Percentiles rank a stretch among this genome's conserved stretches.
Conservation (phyloP, 2,113 vertebrate genomes). For the Litocranius walleri region DNA sequence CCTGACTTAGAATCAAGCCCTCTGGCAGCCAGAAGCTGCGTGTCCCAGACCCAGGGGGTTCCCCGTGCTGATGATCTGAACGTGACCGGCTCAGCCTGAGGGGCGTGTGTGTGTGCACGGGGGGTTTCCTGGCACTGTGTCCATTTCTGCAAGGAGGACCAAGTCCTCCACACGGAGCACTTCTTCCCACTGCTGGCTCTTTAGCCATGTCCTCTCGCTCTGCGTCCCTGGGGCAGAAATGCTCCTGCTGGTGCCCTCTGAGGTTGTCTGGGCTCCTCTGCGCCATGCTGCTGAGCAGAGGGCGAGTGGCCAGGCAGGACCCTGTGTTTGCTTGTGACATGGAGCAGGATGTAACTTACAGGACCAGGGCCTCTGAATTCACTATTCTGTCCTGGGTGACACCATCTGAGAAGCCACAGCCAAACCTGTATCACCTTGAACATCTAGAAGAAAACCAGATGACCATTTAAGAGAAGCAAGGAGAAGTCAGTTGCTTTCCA, state of each 20-base stretch:
- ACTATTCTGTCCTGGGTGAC: background rate
- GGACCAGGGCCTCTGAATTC: background rate
- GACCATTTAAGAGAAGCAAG: background rate
- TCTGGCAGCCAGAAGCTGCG: background rate
- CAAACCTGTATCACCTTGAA: background rate
- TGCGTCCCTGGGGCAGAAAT: background rate
- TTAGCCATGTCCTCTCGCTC: background rate
- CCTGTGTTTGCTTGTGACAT: background rate
- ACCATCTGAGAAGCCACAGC: background rate
- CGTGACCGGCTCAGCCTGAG: rapidly evolving
- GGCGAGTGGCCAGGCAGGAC: rapidly evolving
- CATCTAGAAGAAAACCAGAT: background rate
- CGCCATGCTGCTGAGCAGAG: background rate
- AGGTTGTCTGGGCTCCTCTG: background rate
- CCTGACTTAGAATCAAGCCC: background rate
- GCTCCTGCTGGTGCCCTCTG: background rate
- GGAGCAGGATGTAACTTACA: background rate
- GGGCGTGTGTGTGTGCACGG: rapidly evolving
- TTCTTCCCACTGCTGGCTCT: background rate
- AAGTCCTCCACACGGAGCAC: background rate
- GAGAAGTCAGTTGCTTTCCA: background rate
- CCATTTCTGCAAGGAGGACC: background rate
- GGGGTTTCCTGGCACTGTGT: background rate
- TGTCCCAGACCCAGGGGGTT: background rate
- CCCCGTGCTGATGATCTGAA: background rate